Evolutionary conservation across 2,888 invertebrate genomes (phyloP), one percentile per base, ranked within the genome.

Genomic region (Ornithoptera priamus): DNA sequence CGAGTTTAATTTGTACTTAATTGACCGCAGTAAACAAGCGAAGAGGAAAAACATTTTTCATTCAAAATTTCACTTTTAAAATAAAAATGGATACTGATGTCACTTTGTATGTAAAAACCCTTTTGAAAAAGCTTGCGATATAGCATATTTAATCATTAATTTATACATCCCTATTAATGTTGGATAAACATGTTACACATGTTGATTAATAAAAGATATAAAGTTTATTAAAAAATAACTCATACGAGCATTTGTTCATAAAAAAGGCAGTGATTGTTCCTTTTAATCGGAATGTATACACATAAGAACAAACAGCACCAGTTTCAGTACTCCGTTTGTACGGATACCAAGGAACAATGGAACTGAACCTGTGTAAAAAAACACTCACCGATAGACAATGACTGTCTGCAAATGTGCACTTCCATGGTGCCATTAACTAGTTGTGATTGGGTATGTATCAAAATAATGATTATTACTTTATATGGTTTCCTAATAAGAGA

Each of bases 351-450:
- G 2, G 60, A 66, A 66, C 66, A 66, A 66, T 60, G 66, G 30
- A 66, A 36, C 60, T 6, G 36, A 61, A 60, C 59, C 66, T 53
- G 53, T 50, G 66, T 66, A 66, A 50, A 66, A 39, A 66, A 66
- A 66, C 60, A 66, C 60, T 66, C 66, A 60, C 30, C 36, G 30
- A 36, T 60, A 61, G 66, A 50, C 66, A 60, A 66, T 66, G 60
- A 46, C 42, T 24, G 24, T 7, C 60, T 66, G 66, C 59, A 30
- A 66, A 66, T 46, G 42, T 60, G 50, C 50, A 50, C 53, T 61
- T 39, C 39, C 22, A 22, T 57, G 8, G 57, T 6, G 57, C 20
- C 20, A 57, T 57, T 20, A 57, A 57, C 18, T 6, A 20, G n/a
- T 57, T n/a, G 20, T 50, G 15, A 57, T 46, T 39, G 46, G 24